Percentiles rank a stretch among this genome's conserved stretches.
These are phyloP conservation scores for Enteromius argenteus DNA, from an alignment of 2,797 vertebrate genomes.

Conservation along the genomic window DNA sequence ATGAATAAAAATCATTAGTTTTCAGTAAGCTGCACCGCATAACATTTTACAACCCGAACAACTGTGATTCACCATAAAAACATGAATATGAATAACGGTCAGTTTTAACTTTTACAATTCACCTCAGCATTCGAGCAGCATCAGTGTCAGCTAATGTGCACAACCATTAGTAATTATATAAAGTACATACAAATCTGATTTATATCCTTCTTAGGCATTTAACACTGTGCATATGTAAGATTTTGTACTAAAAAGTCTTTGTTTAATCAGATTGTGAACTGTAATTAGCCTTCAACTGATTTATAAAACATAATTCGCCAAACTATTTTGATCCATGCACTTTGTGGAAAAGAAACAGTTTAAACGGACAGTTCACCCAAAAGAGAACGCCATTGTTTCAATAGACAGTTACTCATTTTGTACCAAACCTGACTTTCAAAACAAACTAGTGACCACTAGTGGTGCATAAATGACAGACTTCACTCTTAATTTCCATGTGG, in stretches of 20 bases:
- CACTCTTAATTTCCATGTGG: conserved; percentile 4
- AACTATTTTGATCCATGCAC: neutral
- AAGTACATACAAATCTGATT: neutral
- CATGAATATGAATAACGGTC: neutral
- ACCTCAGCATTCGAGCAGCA: neutral
- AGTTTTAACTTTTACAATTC: neutral
- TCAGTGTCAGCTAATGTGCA: neutral
- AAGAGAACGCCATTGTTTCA: neutral
- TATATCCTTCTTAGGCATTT: conserved; percentile 1
- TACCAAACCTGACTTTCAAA: conserved; percentile 14
- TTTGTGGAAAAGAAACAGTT: neutral
- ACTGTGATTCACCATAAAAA: neutral
- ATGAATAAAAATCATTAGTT: too few relatives aligned
- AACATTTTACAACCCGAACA: neutral
- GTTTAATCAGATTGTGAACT: conserved; percentile 11
- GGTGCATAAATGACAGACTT: neutral
- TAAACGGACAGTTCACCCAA: neutral
- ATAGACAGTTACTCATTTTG: neutral
- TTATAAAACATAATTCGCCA: neutral
- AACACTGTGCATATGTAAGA: conserved; percentile 9
- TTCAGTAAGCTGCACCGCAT: neutral
- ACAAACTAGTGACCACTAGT: conserved; percentile 15
- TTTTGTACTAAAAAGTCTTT: conserved; percentile 1
- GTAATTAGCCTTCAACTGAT: neutral
- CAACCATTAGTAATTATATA: neutral